Evolutionary conservation across 2,113 vertebrate genomes (phyloP), one percentile per base, ranked within the genome.

Genomic region (Acanthisitta chloris): DNA sequence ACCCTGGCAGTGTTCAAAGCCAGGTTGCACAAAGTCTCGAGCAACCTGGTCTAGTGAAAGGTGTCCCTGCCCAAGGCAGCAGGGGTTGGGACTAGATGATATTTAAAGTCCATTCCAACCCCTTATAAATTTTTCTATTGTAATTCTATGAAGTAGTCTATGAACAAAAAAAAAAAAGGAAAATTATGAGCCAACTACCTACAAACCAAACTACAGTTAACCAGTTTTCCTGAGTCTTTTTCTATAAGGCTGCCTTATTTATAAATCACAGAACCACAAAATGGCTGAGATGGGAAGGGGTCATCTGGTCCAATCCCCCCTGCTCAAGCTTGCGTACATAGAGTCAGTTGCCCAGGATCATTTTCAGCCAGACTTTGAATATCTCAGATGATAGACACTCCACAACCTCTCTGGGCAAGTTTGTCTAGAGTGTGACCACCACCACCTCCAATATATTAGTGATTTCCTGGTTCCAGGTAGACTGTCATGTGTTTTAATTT

Each of bases 301-400:
- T 49, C 31, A 33, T 29, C 20, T 43, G 9, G 14, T 65, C 26
- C 49, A 57, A 23, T 33, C 51, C 33, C 55, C 10, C 12, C 19
- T 52, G 8, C 12, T 69, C 6, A 29, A 29, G 12, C 19, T 9
- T 12, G 5, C 9, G 14, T 20, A 33, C 36, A 21, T 57, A 36
- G 2, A 85, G 2, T 4, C 8, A 23, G 8, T 31, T 54, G 3
- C 5, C 12, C 14, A 48, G 16, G 23, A 70, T 11, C 2, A 2
- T 40, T 6, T 57, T 9, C 7, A n/a, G 9, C 4, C 11, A 61
- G 23, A 19, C 4, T 87, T 45, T 72, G 4, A 67, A 38, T 52
- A 61, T 4, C 13, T 43, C 40, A 31, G 33, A 55, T 19, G 8
- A 36, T 0, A 13, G 18, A 31, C 14, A 31, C 6, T 71, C 20